Evolutionary conservation across 2,888 invertebrate species (phyloP).

Genomic region (Imbricaverruca yamaguchii): DNA sequence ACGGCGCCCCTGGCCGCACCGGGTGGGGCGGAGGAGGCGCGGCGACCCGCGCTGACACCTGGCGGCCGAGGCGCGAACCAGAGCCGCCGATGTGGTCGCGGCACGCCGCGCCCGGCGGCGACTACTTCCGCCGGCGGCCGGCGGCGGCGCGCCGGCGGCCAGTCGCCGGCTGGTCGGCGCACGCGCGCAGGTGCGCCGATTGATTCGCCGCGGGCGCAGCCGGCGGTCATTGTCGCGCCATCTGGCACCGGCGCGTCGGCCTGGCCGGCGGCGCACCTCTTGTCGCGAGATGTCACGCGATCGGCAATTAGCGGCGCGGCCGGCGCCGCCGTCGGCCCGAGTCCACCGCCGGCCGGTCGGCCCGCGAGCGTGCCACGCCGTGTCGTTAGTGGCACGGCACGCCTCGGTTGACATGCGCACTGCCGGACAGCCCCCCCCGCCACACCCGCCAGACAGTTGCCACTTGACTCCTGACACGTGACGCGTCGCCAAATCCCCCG

Average conservation of each 20-base stretch:
- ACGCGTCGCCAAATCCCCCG: background rate
- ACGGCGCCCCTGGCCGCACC: too few relatives aligned
- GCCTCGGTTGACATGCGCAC: background rate
- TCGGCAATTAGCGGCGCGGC: background rate
- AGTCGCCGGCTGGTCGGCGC: background rate
- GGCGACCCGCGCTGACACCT: background rate
- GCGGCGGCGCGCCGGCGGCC: background rate
- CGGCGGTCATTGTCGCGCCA: conserved; percentile 5
- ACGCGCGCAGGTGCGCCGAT: conserved; percentile 13
- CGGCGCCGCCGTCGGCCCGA: background rate
- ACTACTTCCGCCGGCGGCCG: background rate
- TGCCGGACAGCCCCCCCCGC: background rate
- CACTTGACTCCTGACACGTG: background rate
- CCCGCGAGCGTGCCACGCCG: background rate
- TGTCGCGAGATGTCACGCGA: background rate
- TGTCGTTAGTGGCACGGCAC: background rate
- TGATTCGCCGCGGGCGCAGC: background rate
- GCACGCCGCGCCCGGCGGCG: background rate
- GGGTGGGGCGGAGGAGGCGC: too few relatives aligned
- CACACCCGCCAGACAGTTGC: background rate
- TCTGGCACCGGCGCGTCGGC: background rate
- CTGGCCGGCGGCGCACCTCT: background rate
- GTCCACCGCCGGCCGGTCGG: background rate
- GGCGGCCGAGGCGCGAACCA: background rate
- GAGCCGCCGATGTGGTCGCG: background rate